Percentiles rank a stretch among this genome's conserved stretches.
Conservation (phyloP, 2,113 vertebrate genomes). For the Excalfactoria chinensis region DNA sequence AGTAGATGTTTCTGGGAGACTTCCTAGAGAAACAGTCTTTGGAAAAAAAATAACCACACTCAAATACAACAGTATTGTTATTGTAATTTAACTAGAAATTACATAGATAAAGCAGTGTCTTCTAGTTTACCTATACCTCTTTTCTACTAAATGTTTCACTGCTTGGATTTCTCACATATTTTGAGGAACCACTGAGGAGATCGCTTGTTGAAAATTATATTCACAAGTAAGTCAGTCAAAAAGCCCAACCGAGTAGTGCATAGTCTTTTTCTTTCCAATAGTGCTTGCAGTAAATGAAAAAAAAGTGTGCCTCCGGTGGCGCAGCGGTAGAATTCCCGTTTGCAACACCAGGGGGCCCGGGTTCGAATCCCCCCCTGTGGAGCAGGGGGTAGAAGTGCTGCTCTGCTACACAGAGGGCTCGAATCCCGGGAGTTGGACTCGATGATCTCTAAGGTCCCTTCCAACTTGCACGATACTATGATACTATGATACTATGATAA, state of each 20-base stretch:
- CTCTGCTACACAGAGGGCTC: too few relatives aligned
- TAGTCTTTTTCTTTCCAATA: background rate
- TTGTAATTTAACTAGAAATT: background rate
- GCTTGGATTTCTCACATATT: background rate
- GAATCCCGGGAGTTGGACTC: too few relatives aligned
- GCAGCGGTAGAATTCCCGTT: too few relatives aligned
- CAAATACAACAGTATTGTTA: background rate
- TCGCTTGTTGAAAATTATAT: background rate
- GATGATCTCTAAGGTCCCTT: too few relatives aligned
- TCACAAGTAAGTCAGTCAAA: background rate
- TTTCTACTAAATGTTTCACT: rapidly evolving
- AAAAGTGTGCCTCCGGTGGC: too few relatives aligned
- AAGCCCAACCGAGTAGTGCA: background rate
- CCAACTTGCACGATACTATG: too few relatives aligned
- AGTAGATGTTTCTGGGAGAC: background rate
- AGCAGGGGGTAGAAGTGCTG: too few relatives aligned
- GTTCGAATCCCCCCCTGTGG: too few relatives aligned
- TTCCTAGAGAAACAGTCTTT: background rate
- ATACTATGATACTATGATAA: too few relatives aligned
- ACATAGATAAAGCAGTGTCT: background rate
- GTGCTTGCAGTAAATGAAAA: background rate
- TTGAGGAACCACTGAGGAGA: background rate
- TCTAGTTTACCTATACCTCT: background rate
- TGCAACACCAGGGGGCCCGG: too few relatives aligned
- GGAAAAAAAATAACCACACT: background rate